These are phyloP conservation scores for Heteropelma amictum DNA, from an alignment of 2,888 invertebrate species.

Conservation along the genomic window DNA sequence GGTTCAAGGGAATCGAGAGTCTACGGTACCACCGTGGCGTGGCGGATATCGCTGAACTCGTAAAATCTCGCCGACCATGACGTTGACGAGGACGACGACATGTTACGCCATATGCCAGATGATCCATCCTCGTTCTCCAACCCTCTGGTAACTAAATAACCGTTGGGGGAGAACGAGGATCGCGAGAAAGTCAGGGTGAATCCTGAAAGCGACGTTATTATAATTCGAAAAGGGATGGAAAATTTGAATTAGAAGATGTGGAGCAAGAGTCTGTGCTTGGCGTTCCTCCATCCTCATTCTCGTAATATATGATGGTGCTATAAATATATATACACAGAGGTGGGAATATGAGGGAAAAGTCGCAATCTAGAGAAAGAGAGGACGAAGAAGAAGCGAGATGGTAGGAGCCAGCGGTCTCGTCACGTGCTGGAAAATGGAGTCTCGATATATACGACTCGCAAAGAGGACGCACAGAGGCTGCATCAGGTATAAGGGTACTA, in stretches of 20 bases:
- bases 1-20: background rate
- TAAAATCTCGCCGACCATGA: background rate
- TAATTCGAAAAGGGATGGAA: constrained; percentile 59
- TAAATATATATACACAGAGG: constrained; percentile 25
- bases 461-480: constrained; percentile 48
- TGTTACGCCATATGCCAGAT: constrained; percentile 50
- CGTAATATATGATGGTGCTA: constrained; percentile 26
- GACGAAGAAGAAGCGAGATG: constrained; percentile 39
- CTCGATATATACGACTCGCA: constrained; percentile 49
- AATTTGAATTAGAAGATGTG: constrained; percentile 62
- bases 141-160: constrained; percentile 50
- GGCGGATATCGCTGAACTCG: background rate
- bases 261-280: constrained; percentile 50
- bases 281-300: constrained; percentile 37
- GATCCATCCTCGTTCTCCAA: constrained; percentile 23
- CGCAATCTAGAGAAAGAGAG: constrained; percentile 32
- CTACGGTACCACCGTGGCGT: background rate
- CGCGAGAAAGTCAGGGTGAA: constrained; percentile 48
- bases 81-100: constrained; percentile 29
- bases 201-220: constrained; percentile 58
- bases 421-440: constrained; percentile 51
- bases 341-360: constrained; percentile 23
- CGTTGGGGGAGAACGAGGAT: constrained; percentile 31
- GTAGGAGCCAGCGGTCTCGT: constrained; percentile 57
- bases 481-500: constrained; percentile 64